Percentiles rank a stretch among this genome's conserved stretches.
phyloP scores from a whole-genome alignment of 2,888 invertebrate genomes.

The Sylvicola cinctus region DNA sequence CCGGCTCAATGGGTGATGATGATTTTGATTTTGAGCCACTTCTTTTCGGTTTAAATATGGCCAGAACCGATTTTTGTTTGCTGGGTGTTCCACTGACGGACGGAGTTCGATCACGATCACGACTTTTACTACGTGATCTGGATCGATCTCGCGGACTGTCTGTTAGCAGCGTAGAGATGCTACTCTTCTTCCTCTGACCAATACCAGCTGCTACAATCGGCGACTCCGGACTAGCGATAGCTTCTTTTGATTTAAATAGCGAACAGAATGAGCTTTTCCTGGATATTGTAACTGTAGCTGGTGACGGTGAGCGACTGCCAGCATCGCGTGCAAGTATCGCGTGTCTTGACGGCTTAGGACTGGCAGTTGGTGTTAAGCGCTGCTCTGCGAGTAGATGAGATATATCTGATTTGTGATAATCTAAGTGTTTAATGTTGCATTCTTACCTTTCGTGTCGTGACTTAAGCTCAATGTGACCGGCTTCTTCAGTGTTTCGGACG shows the following conservation, averaged over 20 bases:
- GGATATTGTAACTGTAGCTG: slow-evolving; percentile 39
- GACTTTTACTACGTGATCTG: slow-evolving; percentile 44
- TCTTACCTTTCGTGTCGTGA: no score
- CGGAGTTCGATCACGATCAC: slow-evolving; percentile 28
- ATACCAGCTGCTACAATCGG: slow-evolving; percentile 32
- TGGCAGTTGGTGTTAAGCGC: slow-evolving; percentile 20
- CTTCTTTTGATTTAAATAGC: slow-evolving; percentile 52
- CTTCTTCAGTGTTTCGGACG: slow-evolving; percentile 25
- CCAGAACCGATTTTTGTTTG: slow-evolving; percentile 44
- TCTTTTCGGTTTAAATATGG: slow-evolving; percentile 40
- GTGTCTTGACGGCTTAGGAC: slow-evolving; percentile 26
- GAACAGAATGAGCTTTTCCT: slow-evolving; percentile 67
- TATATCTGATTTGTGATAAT: slow-evolving; percentile 8
- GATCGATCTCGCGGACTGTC: slow-evolving; percentile 24
- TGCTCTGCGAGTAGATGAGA: slow-evolving; percentile 9
- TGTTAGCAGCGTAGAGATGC: slow-evolving; percentile 14
- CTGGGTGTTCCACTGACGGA: slow-evolving; percentile 31
- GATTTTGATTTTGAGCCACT: slow-evolving; percentile 27
- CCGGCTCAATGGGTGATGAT: slow-evolving; percentile 21
- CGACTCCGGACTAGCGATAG: slow-evolving; percentile 39
- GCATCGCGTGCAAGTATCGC: slow-evolving; percentile 12
- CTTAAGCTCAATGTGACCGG: slow-evolving; percentile 37
- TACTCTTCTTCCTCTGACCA: slow-evolving; percentile 12
- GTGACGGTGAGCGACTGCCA: slow-evolving; percentile 38
- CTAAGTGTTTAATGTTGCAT: no score